Conservation (phyloP, 2,797 vertebrate species). For the Cacajao melanocephalus region DNA sequence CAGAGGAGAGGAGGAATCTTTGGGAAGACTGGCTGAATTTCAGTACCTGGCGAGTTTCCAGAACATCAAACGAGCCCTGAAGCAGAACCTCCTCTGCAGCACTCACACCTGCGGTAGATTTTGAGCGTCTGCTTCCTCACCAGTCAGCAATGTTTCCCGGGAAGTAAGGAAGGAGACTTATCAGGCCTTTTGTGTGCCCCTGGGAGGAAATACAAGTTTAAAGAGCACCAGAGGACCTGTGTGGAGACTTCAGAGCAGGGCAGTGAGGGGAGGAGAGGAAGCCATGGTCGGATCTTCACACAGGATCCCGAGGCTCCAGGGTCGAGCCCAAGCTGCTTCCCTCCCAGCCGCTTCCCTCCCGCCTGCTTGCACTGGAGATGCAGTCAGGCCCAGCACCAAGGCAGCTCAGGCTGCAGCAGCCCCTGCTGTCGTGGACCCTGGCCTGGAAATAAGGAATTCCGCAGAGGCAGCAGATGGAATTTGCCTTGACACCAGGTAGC, state of each 20-base stretch:
- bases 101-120: neutral
- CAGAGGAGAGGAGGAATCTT: neutral
- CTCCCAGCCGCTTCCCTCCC: neutral
- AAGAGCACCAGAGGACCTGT: neutral
- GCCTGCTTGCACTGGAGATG: neutral
- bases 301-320: neutral
- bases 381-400: neutral
- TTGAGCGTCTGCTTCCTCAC: neutral
- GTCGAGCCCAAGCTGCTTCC: neutral
- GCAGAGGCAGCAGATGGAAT: accelerated
- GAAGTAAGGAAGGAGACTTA: neutral
- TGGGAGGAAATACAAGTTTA: neutral
- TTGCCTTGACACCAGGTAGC: neutral
- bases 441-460: neutral
- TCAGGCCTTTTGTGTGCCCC: neutral
- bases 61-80: neutral
- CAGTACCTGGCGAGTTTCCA: constrained; percentile 29
- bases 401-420: neutral
- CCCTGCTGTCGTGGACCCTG: neutral
- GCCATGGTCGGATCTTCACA: neutral
- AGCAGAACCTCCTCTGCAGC: neutral
- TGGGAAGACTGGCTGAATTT: neutral
- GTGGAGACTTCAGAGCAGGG: neutral
- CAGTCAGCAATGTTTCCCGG: neutral
- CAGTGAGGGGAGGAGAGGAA: neutral